These are phyloP conservation scores for Brachyptera risi DNA, from an alignment of 2,888 invertebrate genomes.

Conservation along the genomic window DNA sequence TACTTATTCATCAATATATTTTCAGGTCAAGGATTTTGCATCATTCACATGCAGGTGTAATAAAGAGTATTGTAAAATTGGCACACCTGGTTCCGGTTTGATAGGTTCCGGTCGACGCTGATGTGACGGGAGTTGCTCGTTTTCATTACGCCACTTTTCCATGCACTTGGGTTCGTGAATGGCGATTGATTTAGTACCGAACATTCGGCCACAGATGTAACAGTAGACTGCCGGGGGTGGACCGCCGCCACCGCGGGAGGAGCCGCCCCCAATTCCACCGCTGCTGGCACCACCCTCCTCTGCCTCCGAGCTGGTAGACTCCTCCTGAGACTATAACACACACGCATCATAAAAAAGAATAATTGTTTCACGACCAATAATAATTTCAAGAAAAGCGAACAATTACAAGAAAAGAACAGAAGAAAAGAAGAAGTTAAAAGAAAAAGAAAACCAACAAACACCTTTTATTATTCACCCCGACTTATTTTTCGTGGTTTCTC, in stretches of 20 bases:
- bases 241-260: not conserved
- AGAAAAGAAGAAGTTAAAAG: too few relatives aligned
- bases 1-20: too few relatives aligned
- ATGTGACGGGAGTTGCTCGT: constrained; percentile 52
- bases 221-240: constrained; percentile 48
- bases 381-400: too few relatives aligned
- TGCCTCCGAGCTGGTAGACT: constrained; percentile 2
- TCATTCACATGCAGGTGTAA: too few relatives aligned
- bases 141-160: constrained; percentile 57
- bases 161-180: constrained; percentile 67
- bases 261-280: not conserved
- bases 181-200: constrained; percentile 57
- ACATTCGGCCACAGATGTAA: constrained; percentile 61
- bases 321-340: not conserved
- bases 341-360: too few relatives aligned
- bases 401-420: too few relatives aligned
- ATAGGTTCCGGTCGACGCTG: constrained; percentile 53
- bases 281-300: too few relatives aligned
- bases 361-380: too few relatives aligned
- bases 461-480: too few relatives aligned
- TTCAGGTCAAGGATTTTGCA: too few relatives aligned
- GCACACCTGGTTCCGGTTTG: constrained; percentile 47
- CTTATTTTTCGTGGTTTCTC: too few relatives aligned
- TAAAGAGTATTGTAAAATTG: not conserved
- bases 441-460: too few relatives aligned